phyloP scores from a whole-genome alignment of 2,113 vertebrate genomes.

The Diphyllodes magnificus region DNA sequence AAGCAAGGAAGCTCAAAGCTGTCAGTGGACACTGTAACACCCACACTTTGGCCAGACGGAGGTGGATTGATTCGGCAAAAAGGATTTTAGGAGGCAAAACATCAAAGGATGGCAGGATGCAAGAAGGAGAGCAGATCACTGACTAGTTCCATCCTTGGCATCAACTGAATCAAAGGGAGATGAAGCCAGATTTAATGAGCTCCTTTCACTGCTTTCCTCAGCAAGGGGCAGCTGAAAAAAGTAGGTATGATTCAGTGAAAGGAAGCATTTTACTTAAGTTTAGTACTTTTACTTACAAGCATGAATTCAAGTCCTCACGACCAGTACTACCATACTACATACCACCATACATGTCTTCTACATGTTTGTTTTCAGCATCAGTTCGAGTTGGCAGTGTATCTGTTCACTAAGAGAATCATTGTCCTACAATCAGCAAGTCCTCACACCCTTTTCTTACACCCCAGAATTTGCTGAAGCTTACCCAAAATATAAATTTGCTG shows the following conservation, averaged over 20 bases:
- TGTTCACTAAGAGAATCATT: not conserved
- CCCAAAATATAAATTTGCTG: not conserved
- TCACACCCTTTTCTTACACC: not conserved
- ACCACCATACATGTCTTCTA: not conserved
- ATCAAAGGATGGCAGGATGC: not conserved
- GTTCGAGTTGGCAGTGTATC: rapidly evolving
- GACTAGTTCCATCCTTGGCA: not conserved
- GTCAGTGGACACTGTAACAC: conserved; percentile 62
- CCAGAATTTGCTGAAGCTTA: not conserved
- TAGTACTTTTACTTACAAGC: not conserved
- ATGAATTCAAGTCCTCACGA: not conserved
- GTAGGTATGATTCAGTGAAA: not conserved
- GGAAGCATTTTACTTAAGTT: not conserved
- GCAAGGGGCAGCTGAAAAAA: not conserved
- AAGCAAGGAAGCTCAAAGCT: conserved; percentile 47
- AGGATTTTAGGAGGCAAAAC: not conserved
- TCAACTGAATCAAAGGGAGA: not conserved
- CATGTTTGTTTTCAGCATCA: not conserved
- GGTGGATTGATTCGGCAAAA: conserved; percentile 24
- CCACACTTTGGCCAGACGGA: conserved; percentile 56
- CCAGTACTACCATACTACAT: not conserved
- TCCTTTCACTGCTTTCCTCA: not conserved
- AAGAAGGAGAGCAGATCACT: not conserved
- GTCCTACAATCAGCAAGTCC: not conserved
- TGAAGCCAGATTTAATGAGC: not conserved